phyloP scores from a whole-genome alignment of 2,888 invertebrate genomes.

The Xanthorhoe spadicearia region DNA sequence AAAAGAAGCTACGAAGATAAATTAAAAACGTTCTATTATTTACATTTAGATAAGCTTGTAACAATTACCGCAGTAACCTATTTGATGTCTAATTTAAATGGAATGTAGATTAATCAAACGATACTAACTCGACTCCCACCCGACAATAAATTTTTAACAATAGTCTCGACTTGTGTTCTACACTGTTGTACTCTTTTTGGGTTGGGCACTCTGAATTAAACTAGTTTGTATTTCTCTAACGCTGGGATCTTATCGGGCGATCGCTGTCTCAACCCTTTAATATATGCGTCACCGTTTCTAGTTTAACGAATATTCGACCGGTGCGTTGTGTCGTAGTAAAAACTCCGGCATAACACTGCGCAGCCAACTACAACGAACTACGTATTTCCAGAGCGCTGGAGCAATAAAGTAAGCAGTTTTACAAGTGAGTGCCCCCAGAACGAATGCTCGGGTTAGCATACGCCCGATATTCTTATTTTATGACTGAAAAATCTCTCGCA shows the following conservation, averaged over 20 bases:
- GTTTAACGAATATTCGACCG: constrained; percentile 61
- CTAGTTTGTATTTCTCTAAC: constrained; percentile 76
- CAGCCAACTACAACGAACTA: constrained; percentile 62
- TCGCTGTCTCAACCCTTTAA: constrained; percentile 80
- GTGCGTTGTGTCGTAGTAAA: constrained; percentile 53
- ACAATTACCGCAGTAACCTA: constrained; percentile 70
- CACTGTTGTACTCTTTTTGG: constrained; percentile 71
- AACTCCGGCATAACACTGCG: constrained; percentile 54
- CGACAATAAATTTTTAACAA: constrained; percentile 76
- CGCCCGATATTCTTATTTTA: constrained; percentile 73
- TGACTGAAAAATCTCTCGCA: constrained; percentile 64
- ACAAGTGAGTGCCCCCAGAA: constrained; percentile 74
- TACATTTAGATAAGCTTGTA: constrained; percentile 68
- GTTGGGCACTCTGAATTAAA: constrained; percentile 70
- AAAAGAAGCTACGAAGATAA: constrained; percentile 31
- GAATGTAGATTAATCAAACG: constrained; percentile 79
- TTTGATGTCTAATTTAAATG: constrained; percentile 77
- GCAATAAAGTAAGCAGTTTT: constrained; percentile 78
- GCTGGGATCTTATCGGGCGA: constrained; percentile 73
- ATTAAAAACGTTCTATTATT: constrained; percentile 57
- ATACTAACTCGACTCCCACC: constrained; percentile 72
- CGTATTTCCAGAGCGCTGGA: constrained; percentile 68
- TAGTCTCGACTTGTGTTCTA: constrained; percentile 75
- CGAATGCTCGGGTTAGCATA: constrained; percentile 69
- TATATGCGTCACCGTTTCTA: constrained; percentile 71